These are phyloP conservation scores for Cyprinus carpio DNA, from an alignment of 2,113 vertebrate genomes.

Conservation along the genomic window DNA sequence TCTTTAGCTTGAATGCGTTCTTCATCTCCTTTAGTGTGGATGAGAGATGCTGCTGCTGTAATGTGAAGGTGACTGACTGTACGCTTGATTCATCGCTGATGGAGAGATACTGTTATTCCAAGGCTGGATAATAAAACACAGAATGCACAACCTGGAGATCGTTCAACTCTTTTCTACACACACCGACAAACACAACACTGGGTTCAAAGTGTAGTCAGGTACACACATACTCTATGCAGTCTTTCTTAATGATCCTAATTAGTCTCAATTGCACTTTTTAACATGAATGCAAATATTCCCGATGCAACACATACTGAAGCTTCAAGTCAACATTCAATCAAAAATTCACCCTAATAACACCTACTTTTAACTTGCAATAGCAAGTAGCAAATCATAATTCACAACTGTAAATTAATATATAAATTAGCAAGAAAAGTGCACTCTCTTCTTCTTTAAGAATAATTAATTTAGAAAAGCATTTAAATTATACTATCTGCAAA, in stretches of 20 bases:
- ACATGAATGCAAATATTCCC: neutral
- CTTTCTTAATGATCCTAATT: neutral
- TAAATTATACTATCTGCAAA: too few species aligned
- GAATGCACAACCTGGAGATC: neutral
- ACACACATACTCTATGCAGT: neutral
- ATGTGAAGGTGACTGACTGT: neutral
- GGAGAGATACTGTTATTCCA: neutral
- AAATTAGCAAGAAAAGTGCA: neutral
- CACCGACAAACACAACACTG: neutral
- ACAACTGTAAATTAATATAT: neutral
- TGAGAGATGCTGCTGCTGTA: constrained; percentile 14
- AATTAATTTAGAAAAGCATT: too few species aligned
- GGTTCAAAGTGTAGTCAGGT: neutral
- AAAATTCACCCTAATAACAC: neutral
- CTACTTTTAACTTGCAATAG: too few species aligned
- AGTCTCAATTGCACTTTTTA: neutral
- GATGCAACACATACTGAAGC: neutral
- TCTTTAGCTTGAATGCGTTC: constrained; percentile 45
- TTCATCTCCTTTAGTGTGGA: constrained; percentile 37
- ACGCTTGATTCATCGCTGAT: neutral
- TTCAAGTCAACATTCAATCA: neutral
- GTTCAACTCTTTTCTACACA: neutral
- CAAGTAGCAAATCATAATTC: neutral
- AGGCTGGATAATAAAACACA: neutral
- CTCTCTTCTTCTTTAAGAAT: neutral